A percentile compares a stretch with the other conserved stretches of the same genome.
These are phyloP conservation scores for Actinopyga echinites DNA, from an alignment of 53 echinoderm and acorn worm genomes.

Conservation along the genomic window DNA sequence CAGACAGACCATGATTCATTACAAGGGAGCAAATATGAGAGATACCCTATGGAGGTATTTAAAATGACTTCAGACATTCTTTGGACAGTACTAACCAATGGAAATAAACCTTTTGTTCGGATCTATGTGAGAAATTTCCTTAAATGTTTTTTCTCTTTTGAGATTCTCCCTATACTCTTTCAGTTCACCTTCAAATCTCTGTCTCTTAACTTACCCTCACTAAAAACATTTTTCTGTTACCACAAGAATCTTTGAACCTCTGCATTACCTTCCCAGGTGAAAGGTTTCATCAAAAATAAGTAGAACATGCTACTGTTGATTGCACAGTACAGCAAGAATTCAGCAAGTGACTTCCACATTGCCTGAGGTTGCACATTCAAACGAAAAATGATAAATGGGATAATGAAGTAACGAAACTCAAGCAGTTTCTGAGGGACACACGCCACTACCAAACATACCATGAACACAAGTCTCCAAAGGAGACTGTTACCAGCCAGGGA, in stretches of 20 bases:
- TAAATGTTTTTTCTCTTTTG: too few species aligned
- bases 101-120: too few species aligned
- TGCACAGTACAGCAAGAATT: slow-evolving; percentile 68
- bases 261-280: slow-evolving; percentile 72
- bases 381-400: slow-evolving; percentile 82
- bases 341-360: slow-evolving; percentile 64
- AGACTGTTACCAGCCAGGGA: slow-evolving; percentile 58
- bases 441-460: slow-evolving; percentile 67
- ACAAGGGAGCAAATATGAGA: too few species aligned
- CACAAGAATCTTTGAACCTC: slow-evolving; percentile 90
- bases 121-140: too few species aligned
- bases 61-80: too few species aligned
- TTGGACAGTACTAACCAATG: too few species aligned
- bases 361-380: slow-evolving; percentile 64
- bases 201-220: too few species aligned
- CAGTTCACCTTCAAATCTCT: too few species aligned
- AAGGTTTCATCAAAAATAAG: slow-evolving; percentile 76
- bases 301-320: slow-evolving; percentile 74
- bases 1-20: too few species aligned
- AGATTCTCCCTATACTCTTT: too few species aligned
- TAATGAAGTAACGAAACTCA: slow-evolving; percentile 92
- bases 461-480: slow-evolving; percentile 75
- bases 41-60: too few species aligned
- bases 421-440: slow-evolving; percentile 87
- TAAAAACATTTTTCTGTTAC: slow-evolving; percentile 33